A percentile compares a stretch with the other conserved stretches of the same genome.
These are phyloP conservation scores for Drosophila nr. fundita DNA, from an alignment of 2,888 invertebrate genomes.

Conservation along the genomic window DNA sequence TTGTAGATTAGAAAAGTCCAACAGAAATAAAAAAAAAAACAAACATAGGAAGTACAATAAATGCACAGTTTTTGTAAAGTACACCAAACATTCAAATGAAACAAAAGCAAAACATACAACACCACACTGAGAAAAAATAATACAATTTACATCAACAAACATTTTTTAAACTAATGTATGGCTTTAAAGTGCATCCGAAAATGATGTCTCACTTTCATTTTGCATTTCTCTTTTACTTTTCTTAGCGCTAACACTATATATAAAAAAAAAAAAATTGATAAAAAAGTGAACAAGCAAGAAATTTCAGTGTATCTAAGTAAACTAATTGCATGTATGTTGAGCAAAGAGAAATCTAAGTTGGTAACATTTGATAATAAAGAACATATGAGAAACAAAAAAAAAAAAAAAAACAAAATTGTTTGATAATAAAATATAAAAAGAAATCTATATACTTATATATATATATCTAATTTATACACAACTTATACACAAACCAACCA, in stretches of 20 bases:
- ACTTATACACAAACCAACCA: constrained; percentile 54
- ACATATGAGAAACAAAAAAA: constrained; percentile 22
- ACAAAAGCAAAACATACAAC: constrained; percentile 25
- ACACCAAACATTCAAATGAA: constrained; percentile 24
- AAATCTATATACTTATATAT: constrained; percentile 41
- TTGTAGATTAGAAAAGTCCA: constrained; percentile 48
- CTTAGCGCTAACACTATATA: constrained; percentile 25
- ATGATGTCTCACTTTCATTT: constrained; percentile 39
- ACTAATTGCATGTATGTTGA: constrained; percentile 55
- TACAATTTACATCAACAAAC: constrained; percentile 11
- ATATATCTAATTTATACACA: constrained; percentile 60
- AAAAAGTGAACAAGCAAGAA: constrained; percentile 26
- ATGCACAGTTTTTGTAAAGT: constrained; percentile 42
- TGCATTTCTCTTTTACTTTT: constrained; percentile 42
- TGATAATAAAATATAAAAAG: constrained; percentile 20
- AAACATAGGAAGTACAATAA: not conserved
- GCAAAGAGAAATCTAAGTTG: constrained; percentile 39
- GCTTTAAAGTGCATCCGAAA: constrained; percentile 30
- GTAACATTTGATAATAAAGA: constrained; percentile 13
- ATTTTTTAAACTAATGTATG: constrained; percentile 37
- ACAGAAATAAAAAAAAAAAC: not conserved
- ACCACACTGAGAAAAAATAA: constrained; percentile 24
- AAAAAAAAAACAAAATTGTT: constrained; percentile 45
- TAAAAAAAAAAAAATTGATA: constrained; percentile 4
- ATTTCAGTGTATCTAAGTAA: constrained; percentile 38